Evolutionary conservation across 1,140 invertebrate genomes (phyloP), one percentile per base, ranked within the genome.

Genomic region (Forficula auricularia): DNA sequence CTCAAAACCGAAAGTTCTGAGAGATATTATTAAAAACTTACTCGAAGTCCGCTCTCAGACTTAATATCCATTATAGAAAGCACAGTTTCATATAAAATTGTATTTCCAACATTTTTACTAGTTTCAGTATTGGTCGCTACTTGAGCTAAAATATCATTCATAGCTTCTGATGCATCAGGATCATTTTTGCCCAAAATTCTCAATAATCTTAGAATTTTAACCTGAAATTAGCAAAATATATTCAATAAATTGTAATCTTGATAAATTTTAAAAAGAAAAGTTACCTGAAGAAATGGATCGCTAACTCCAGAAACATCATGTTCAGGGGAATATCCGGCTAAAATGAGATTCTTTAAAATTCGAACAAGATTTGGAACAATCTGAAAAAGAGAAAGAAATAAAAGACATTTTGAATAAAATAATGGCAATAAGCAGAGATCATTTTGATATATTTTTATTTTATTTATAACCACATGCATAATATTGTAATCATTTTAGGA

Each of bases 231-330:
- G n/a, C n/a, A n/a, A n/a, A n/a, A n/a, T n/a, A 46, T 42, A 31
- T 20, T 30, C n/a, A 27, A 6, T 19, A 19, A 14, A 31, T 19
- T 43, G 22, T 22, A 14, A 46, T 19, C 32, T 27, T 45, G 3
- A 42, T 30, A 22, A 45, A 45, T 34, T 35, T 40, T 38, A n/a
- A n/a, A n/a, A 20, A 32, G 40, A 30, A 43, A 39, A 49, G 48
- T 63, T 65, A 88, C 84, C 75, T 99, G 95, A 45, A 99, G 70
- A 64, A 99, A 99, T 38, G 96, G 96, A 70, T 99, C 96, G 52
- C 89, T 96, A 10, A 99, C 89, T 37, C 96, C 94, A 48, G 88
- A 95, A n/a, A 99, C 95, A 65, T 99, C 96, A 61, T 99, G 95
- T 61, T 99, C 96, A 8, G 95, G 94, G 22, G 94, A 98, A 67